Evolutionary conservation across 2,888 invertebrate genomes (phyloP).

Genomic region (Melolontha melolontha): DNA sequence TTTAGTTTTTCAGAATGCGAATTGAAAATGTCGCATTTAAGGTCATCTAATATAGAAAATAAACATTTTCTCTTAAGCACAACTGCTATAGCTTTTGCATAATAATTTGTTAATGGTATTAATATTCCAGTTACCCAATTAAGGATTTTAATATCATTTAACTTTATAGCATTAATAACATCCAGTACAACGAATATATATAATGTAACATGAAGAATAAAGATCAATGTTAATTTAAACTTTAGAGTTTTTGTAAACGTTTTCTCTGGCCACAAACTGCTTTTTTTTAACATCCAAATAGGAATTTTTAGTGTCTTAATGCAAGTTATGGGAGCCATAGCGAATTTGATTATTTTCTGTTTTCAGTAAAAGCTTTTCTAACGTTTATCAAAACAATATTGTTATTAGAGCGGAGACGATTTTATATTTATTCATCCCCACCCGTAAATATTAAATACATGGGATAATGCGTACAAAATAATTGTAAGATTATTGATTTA

Average conservation of each 20-base stretch:
- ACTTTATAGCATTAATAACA: slow-evolving; percentile 8
- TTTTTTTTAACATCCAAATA: slow-evolving; percentile 13
- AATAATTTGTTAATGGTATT: slow-evolving; percentile 18
- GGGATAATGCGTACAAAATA: too few species aligned
- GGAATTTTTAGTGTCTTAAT: slow-evolving; percentile 1
- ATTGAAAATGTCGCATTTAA: slow-evolving; percentile 9
- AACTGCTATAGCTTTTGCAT: slow-evolving; percentile 9
- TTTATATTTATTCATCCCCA: too few species aligned
- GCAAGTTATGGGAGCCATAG: slow-evolving; percentile 5
- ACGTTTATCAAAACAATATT: too few species aligned
- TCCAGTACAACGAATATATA: not conserved
- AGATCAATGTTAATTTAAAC: not conserved
- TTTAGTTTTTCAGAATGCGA: slow-evolving; percentile 1
- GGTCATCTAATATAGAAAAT: slow-evolving; percentile 5
- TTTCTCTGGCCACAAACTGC: slow-evolving; percentile 7
- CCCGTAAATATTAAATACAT: too few species aligned
- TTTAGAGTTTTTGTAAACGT: not conserved
- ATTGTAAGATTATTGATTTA: too few species aligned
- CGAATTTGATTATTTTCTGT: too few species aligned
- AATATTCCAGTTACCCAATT: slow-evolving; percentile 21
- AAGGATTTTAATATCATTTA: slow-evolving; percentile 5
- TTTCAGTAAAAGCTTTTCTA: too few species aligned
- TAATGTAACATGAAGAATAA: not conserved
- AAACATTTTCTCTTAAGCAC: not conserved
- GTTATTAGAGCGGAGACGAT: too few species aligned